A percentile compares a stretch with the other conserved stretches of the same genome.
Conservation (phyloP, 2,113 vertebrate genomes). For the Siniperca chuatsi region DNA sequence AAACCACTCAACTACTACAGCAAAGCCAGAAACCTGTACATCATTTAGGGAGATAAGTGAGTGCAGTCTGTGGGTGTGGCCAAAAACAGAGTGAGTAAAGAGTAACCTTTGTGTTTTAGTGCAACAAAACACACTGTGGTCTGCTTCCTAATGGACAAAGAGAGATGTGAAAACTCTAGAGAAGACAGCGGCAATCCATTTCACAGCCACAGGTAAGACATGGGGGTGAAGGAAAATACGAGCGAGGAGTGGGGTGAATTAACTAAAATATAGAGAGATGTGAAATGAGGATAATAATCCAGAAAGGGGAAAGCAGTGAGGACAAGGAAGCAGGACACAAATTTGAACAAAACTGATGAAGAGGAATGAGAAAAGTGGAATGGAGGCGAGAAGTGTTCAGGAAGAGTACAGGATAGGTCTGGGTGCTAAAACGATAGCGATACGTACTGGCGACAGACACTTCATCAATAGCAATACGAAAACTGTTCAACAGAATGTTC, state of each 20-base stretch:
- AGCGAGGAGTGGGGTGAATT: not conserved
- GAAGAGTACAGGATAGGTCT: not conserved
- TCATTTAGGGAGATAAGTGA: not conserved
- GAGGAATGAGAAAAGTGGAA: not conserved
- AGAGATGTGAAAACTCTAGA: not conserved
- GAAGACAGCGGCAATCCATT: not conserved
- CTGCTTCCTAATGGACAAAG: not conserved
- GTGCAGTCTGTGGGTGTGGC: not conserved
- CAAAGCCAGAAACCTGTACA: not conserved
- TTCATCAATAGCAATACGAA: too few relatives aligned
- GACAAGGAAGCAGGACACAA: not conserved
- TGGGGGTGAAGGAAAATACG: not conserved
- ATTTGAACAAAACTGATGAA: not conserved
- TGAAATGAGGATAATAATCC: not conserved
- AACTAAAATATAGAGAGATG: not conserved
- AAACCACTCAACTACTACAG: not conserved
- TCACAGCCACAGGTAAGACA: not conserved
- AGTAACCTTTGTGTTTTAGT: not conserved
- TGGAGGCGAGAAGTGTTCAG: too few relatives aligned
- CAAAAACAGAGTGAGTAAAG: slow-evolving; percentile 3
- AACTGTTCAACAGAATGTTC: too few relatives aligned
- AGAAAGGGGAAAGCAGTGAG: not conserved
- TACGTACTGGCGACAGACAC: too few relatives aligned
- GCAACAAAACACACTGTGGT: not conserved
- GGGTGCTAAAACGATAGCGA: too few relatives aligned